Conservation (phyloP, 2,113 vertebrate species). For the Burhinus oedicnemus region DNA sequence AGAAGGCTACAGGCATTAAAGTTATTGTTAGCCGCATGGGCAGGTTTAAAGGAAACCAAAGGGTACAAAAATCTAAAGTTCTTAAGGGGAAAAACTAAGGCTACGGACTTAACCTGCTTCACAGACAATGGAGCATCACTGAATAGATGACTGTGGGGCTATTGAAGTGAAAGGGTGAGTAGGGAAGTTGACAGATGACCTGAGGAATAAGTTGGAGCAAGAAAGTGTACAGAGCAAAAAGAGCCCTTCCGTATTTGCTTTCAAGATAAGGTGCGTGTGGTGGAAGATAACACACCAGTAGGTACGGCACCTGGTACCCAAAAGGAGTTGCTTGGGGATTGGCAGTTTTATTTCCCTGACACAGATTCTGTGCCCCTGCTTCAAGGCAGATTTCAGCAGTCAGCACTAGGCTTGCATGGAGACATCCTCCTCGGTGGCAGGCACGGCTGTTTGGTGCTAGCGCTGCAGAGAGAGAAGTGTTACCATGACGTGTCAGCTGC, state of each 20-base stretch:
- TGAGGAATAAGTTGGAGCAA: neutral
- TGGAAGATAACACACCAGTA: neutral
- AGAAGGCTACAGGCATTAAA: neutral
- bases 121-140: neutral
- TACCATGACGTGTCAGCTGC: neutral
- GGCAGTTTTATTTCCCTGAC: neutral
- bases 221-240: neutral
- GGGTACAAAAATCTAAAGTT: neutral
- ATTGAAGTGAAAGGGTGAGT: neutral
- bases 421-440: too few relatives aligned
- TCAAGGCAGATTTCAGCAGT: neutral
- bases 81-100: neutral
- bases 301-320: neutral
- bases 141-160: neutral
- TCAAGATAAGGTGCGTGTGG: neutral
- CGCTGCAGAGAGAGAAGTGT: neutral
- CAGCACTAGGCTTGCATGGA: neutral
- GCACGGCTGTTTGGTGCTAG: too few relatives aligned
- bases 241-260: neutral
- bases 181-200: neutral
- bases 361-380: neutral
- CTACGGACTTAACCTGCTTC: neutral
- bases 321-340: neutral
- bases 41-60: neutral
- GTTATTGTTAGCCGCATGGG: neutral